Percentiles rank a stretch among this genome's conserved stretches.
Conservation (phyloP, 1,140 invertebrate genomes). For the Pogonomyrmex barbatus region DNA sequence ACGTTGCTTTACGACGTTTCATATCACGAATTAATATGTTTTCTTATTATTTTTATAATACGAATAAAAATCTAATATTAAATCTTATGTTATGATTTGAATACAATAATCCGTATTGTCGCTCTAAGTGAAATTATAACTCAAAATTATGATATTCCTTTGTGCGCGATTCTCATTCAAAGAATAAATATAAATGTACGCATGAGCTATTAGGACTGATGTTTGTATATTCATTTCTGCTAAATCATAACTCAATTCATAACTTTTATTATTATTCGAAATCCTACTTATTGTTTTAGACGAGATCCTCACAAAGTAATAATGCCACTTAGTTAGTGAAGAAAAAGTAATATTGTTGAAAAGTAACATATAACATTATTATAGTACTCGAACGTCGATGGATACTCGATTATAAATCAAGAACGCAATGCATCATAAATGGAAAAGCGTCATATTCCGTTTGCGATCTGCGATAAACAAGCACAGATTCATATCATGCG, state of each 20-base stretch:
- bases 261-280: not conserved
- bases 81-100: slow-evolving; percentile 24
- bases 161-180: slow-evolving; percentile 2
- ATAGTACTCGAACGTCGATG: not conserved
- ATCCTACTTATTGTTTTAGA: slow-evolving; percentile 8
- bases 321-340: not conserved
- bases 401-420: not conserved
- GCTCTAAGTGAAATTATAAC: slow-evolving; percentile 1
- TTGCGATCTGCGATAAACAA: slow-evolving; percentile 75
- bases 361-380: not conserved
- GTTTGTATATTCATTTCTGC: not conserved
- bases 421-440: slow-evolving; percentile 3
- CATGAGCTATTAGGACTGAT: not conserved
- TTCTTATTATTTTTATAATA: slow-evolving; percentile 57
- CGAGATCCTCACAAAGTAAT: slow-evolving; percentile 18
- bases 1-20: slow-evolving; percentile 20
- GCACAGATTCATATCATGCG: slow-evolving; percentile 78
- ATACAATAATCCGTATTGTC: slow-evolving; percentile 1
- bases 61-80: slow-evolving; percentile 39
- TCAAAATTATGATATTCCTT: slow-evolving; percentile 35
- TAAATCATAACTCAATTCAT: slow-evolving; percentile 23
- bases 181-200: slow-evolving; percentile 7
- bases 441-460: slow-evolving; percentile 13
- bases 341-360: not conserved
- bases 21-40: slow-evolving; percentile 27